Evolutionary conservation across 2,113 vertebrate species (phyloP), one percentile per base, ranked within the genome.

Genomic region (Larimichthys crocea): DNA sequence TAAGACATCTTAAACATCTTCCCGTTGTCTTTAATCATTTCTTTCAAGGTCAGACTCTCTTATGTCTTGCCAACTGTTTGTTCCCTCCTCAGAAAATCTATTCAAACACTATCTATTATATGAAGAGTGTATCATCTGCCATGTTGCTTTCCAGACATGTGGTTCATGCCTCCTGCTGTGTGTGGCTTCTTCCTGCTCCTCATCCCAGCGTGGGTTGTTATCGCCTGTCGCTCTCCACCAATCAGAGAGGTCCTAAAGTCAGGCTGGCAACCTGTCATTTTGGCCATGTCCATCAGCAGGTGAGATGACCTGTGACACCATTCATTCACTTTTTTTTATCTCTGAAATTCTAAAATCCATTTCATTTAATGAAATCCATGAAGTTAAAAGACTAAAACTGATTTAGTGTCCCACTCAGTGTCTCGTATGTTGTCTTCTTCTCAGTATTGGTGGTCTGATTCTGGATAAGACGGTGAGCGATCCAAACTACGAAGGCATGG

Each of bases 261-360:
- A 0, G 97, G 97, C 12, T 99, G 97, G 98, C 93, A 96, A 73
- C 98, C 98, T 0, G 96, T 99, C 44, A 96, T 99, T n/a, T 89
- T 97, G 46, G 97, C 97, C 50, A 98, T 99, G 97, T 91, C 93
- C 55, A 94, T 99, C 86, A 99, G 98, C 96, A 99, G 98, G 97
- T 99, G 77, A 74, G 64, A 9, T 0, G 0, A 70, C 35, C 17
- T 31, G 6, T 57, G 52, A 40, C 42, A 19, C 50, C 8, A 20
- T 57, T 22, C 12, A 0, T 10, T 55, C 0, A 17, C 5, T 11
- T 10, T 70, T 24, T 70, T 24, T 31, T 17, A 20, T 9, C 52
- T 19, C 68, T 42, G 52, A 26, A 16, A 35, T 53, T 29, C 44
- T 26, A 3, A 75, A 44, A 26, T 8, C 5, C 12, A 19, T 49